Evolutionary conservation across 2,888 invertebrate genomes (phyloP).

Genomic region (Ommatoiulus sabulosus): DNA sequence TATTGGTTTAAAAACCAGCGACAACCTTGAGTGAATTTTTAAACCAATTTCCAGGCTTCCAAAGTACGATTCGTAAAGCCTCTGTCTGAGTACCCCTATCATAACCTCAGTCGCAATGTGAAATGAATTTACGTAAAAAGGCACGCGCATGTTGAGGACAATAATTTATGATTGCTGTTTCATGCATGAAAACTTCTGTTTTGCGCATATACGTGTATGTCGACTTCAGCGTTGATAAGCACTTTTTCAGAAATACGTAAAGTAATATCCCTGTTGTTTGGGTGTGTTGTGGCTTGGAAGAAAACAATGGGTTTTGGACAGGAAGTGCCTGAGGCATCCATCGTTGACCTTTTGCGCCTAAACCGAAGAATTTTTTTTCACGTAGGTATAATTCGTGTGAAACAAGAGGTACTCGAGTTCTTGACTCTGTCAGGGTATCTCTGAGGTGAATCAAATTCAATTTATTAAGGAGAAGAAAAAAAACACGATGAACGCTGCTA

Average conservation of each 20-base stretch:
- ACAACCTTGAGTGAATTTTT: too few relatives aligned
- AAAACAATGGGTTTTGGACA: slow-evolving; percentile 8
- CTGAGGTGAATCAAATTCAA: slow-evolving; percentile 38
- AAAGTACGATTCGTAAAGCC: too few relatives aligned
- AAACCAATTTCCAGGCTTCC: too few relatives aligned
- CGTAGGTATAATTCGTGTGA: not conserved
- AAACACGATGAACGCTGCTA: not conserved
- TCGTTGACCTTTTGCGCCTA: slow-evolving; percentile 27
- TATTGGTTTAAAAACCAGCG: too few relatives aligned
- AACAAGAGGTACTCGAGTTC: not conserved
- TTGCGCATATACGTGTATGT: too few relatives aligned
- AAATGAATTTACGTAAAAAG: too few relatives aligned
- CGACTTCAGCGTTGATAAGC: not conserved
- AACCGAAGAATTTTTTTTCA: slow-evolving; percentile 15
- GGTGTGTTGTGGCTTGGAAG: slow-evolving; percentile 39
- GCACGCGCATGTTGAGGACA: not conserved
- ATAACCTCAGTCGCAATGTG: too few relatives aligned
- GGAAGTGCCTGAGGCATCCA: slow-evolving; percentile 21
- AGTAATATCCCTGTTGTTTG: not conserved
- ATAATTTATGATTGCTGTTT: not conserved
- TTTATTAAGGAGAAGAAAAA: not conserved
- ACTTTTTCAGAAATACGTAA: not conserved
- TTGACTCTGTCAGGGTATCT: slow-evolving; percentile 21
- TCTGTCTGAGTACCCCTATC: too few relatives aligned
- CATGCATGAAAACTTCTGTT: not conserved